Conservation (phyloP, 2,888 invertebrate species). For the Drosophila phalerata region DNA sequence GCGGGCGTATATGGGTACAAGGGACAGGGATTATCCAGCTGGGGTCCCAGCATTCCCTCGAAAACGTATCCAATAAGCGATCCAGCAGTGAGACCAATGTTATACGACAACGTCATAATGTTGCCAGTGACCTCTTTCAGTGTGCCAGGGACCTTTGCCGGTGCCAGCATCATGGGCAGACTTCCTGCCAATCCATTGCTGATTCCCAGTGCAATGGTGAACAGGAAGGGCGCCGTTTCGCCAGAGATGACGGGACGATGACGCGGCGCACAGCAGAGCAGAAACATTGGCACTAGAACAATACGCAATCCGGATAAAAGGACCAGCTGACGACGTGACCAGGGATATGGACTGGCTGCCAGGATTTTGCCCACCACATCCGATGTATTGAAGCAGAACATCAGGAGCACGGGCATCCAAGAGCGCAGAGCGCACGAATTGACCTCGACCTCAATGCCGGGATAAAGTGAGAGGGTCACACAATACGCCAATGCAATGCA, state of each 20-base stretch:
- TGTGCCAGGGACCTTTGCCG: slow-evolving; percentile 93
- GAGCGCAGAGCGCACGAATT: slow-evolving; percentile 92
- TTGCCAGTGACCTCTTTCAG: slow-evolving; percentile 96
- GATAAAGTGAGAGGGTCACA: slow-evolving; percentile 95
- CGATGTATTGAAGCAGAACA: slow-evolving; percentile 95
- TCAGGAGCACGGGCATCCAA: slow-evolving; percentile 97
- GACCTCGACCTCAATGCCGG: slow-evolving; percentile 96
- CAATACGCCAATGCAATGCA: slow-evolving; percentile 95
- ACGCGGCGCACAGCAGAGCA: slow-evolving; percentile 93
- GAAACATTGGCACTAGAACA: slow-evolving; percentile 91
- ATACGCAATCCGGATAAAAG: slow-evolving; percentile 91
- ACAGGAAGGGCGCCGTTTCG: slow-evolving; percentile 89
- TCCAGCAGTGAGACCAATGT: slow-evolving; percentile 93
- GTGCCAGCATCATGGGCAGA: slow-evolving; percentile 96
- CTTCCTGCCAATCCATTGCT: slow-evolving; percentile 96
- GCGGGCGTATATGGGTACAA: slow-evolving; percentile 81
- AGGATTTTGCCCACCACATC: slow-evolving; percentile 92
- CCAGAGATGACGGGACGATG: slow-evolving; percentile 90
- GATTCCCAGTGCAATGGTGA: slow-evolving; percentile 91
- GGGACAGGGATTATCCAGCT: slow-evolving; percentile 86
- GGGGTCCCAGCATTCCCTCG: slow-evolving; percentile 88
- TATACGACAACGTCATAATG: slow-evolving; percentile 97
- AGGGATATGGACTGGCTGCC: slow-evolving; percentile 92
- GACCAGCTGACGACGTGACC: slow-evolving; percentile 92
- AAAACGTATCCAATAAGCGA: slow-evolving; percentile 93